Conservation (phyloP, 2,888 invertebrate species). For the Dryococelus australis region DNA sequence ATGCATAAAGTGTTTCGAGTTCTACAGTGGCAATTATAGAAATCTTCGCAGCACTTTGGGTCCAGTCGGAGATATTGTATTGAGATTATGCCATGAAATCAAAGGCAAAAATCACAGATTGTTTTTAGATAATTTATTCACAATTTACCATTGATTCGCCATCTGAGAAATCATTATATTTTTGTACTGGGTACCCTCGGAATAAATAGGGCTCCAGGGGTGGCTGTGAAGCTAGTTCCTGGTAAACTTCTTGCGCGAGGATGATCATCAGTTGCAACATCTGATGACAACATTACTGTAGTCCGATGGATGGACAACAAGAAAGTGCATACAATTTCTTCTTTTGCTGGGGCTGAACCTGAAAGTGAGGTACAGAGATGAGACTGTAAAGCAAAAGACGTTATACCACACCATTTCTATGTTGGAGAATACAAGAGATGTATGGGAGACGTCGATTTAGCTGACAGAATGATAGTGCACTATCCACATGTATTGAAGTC, state of each 20-base stretch:
- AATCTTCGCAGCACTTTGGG: no score
- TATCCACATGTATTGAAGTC: constrained; percentile 24
- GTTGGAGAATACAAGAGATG: constrained; percentile 32
- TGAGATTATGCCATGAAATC: not conserved
- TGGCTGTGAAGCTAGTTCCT: not conserved
- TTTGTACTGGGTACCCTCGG: not conserved
- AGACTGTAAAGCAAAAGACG: constrained; percentile 18
- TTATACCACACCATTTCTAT: constrained; percentile 12
- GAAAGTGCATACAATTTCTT: constrained; percentile 29
- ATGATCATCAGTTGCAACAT: not conserved
- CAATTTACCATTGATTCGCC: not conserved
- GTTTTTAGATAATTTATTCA: not conserved
- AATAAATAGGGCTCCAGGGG: not conserved
- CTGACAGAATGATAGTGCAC: constrained; percentile 27
- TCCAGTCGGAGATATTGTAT: not conserved
- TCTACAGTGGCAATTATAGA: not conserved
- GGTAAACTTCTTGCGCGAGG: not conserved
- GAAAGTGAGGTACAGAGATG: not conserved
- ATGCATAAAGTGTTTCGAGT: not conserved
- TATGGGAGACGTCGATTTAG: constrained; percentile 39
- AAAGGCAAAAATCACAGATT: not conserved
- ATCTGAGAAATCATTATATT: not conserved
- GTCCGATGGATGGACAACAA: constrained; percentile 40
- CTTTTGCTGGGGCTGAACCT: constrained; percentile 28
- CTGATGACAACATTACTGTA: constrained; percentile 24